These are phyloP conservation scores for Melanargia galathea DNA, from an alignment of 2,888 invertebrate species.

Conservation along the genomic window DNA sequence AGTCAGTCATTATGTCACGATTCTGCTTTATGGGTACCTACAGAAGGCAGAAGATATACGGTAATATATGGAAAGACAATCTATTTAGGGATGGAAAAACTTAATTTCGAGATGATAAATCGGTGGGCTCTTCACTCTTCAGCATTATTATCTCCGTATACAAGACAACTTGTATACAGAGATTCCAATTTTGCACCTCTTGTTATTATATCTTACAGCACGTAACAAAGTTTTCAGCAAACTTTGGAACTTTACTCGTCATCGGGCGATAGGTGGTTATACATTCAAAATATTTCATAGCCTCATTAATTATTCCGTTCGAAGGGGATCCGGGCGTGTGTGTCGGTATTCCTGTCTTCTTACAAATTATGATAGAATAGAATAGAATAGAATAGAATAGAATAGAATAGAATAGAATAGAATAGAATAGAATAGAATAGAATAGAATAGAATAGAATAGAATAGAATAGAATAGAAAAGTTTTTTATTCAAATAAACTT, in stretches of 20 bases:
- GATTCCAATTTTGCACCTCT: constrained; percentile 9
- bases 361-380: constrained; percentile 66
- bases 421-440: too few species aligned
- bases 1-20: too few species aligned
- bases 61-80: too few species aligned
- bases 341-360: constrained; percentile 60
- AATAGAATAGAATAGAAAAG: too few species aligned
- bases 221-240: constrained; percentile 36
- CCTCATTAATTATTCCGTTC: constrained; percentile 64
- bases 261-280: constrained; percentile 57
- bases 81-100: neutral
- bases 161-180: neutral
- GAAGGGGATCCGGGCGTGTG: constrained; percentile 52
- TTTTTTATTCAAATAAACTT: too few species aligned
- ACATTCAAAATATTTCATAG: constrained; percentile 58
- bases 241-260: constrained; percentile 50
- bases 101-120: too few species aligned
- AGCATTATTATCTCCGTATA: too few species aligned
- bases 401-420: too few species aligned
- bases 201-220: neutral
- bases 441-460: too few species aligned
- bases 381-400: too few species aligned
- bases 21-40: neutral
- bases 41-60: too few species aligned
- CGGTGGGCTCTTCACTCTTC: too few species aligned